These are phyloP conservation scores for Machimus atricapillus DNA, from an alignment of 2,888 invertebrate genomes.

Conservation along the genomic window DNA sequence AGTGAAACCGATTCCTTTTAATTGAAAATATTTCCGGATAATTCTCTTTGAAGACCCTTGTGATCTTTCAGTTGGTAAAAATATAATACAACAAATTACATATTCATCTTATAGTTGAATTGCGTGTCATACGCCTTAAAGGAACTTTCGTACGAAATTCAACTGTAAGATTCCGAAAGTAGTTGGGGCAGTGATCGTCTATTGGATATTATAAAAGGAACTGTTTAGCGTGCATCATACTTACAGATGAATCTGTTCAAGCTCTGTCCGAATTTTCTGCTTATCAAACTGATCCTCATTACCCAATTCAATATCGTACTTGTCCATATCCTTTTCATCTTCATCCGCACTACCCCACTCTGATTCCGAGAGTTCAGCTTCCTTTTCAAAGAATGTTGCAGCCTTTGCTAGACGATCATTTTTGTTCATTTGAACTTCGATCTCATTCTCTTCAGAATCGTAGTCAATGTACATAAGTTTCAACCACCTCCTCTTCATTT, in stretches of 20 bases:
- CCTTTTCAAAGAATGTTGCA: conserved; percentile 82
- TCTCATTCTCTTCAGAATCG: conserved; percentile 87
- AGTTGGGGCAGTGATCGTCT: no score
- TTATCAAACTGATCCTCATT: conserved; percentile 85
- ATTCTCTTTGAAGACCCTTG: no score
- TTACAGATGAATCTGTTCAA: conserved; percentile 86
- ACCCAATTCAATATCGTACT: conserved; percentile 82
- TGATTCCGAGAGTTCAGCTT: conserved; percentile 91
- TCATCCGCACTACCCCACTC: conserved; percentile 91
- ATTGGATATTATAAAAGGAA: no score
- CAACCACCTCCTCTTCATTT: conserved; percentile 53
- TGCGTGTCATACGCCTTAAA: neutral
- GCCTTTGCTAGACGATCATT: conserved; percentile 62
- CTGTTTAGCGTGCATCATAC: conserved; percentile 54
- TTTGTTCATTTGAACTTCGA: conserved; percentile 58
- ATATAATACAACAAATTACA: no score
- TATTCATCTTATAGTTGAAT: neutral
- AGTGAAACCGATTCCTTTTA: no score
- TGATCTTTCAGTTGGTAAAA: no score
- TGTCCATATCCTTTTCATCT: conserved; percentile 81
- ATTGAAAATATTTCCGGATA: no score
- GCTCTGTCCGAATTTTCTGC: conserved; percentile 76
- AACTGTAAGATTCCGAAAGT: neutral
- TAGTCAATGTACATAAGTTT: conserved; percentile 71
- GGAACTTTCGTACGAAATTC: neutral